Evolutionary conservation across 2,113 vertebrate genomes (phyloP), one percentile per base, ranked within the genome.

Genomic region (Gymnogyps californianus): DNA sequence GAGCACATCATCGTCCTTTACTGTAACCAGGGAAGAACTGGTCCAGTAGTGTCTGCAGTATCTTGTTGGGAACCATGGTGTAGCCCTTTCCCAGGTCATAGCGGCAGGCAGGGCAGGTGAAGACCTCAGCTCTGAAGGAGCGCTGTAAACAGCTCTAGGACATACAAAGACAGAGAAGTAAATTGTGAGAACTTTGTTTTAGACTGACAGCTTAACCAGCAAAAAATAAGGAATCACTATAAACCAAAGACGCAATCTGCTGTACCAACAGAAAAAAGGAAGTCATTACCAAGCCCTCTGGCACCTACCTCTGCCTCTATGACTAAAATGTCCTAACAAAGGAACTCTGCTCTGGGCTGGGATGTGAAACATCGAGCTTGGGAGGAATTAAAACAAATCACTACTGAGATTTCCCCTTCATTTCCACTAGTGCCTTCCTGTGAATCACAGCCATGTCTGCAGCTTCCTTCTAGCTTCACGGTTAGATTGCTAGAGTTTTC

Each of bases 1-100:
- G 83, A 97, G 87, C 88, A 77, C 72, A 98, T 99, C 99, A 99
- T 98, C 99, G 99, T 95, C 99, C 99, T 98, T 99, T 99, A 98
- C 99, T 99, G 98, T 99, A 99, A 92, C 99, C 99, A 58, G 99
- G 99, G 96, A 99, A 99, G 98, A 99, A 99, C 98, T 99, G 99
- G 97, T 99, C 99, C 80, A 99, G 99, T 72, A 99, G 98, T 87
- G 98, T 97, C 98, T 99, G 99, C 49, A 99, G 98, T 89, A 98
- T 98, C 98, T 99, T 99, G 98, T 99, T 99, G 92, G 99, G 99
- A 98, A 97, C 97, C 99, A 99, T 99, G 97, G 96, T 83, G 97
- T 99, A 99, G 96, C 99, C 98, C 96, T 99, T 99, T 80, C 99
- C 99, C 97, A 99, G 97, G 98, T 99, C 99, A 59, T 99, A 98